Conservation (phyloP, 2,888 invertebrate genomes). For the Yponomeuta plumbellus region DNA sequence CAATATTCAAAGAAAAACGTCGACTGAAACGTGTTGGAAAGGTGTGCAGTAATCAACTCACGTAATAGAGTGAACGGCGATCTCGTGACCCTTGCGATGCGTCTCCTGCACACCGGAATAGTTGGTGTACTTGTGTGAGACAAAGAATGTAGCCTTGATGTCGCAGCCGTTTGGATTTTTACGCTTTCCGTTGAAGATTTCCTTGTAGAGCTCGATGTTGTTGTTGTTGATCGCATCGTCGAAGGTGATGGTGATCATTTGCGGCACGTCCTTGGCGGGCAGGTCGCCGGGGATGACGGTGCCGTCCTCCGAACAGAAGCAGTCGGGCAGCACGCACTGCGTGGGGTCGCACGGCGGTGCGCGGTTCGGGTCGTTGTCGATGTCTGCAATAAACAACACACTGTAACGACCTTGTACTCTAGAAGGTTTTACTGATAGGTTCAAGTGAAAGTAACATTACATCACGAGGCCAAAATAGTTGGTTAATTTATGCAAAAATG, state of each 20-base stretch:
- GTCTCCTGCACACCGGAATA: slow-evolving; percentile 95
- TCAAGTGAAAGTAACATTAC: not conserved
- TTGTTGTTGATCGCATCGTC: slow-evolving; percentile 97
- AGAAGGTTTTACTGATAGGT: not conserved
- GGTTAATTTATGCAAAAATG: slow-evolving; percentile 15
- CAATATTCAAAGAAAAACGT: not conserved
- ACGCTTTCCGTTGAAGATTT: slow-evolving; percentile 91
- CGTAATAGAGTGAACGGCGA: slow-evolving; percentile 95
- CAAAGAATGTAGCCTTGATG: slow-evolving; percentile 93
- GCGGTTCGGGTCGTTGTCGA: slow-evolving; percentile 94
- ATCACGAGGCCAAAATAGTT: slow-evolving; percentile 11
- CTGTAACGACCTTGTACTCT: not conserved
- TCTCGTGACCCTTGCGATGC: slow-evolving; percentile 93
- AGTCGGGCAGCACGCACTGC: slow-evolving; percentile 92
- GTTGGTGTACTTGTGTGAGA: slow-evolving; percentile 95
- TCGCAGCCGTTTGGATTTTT: slow-evolving; percentile 96
- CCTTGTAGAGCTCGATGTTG: slow-evolving; percentile 94
- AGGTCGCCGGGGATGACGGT: slow-evolving; percentile 90
- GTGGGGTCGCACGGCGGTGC: slow-evolving; percentile 92
- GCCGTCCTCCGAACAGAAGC: slow-evolving; percentile 96
- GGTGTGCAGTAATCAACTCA: slow-evolving; percentile 67
- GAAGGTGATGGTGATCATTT: slow-evolving; percentile 96
- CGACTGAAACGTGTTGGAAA: not conserved
- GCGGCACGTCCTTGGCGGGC: slow-evolving; percentile 90
- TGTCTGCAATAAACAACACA: slow-evolving; percentile 77